Conservation (phyloP, 2,797 vertebrate genomes). For the Ambastaia sidthimunki region DNA sequence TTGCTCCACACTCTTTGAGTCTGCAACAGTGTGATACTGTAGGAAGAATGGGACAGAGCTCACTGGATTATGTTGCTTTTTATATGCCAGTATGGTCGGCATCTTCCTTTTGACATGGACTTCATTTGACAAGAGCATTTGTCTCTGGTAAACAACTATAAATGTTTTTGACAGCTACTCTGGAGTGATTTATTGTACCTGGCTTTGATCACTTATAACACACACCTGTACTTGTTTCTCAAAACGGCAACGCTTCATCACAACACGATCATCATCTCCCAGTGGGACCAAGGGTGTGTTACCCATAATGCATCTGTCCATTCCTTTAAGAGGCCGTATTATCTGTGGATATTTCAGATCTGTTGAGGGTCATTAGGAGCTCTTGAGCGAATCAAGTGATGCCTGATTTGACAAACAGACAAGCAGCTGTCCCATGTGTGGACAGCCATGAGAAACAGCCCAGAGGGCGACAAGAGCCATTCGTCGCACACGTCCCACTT, state of each 20-base stretch:
- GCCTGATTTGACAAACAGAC: slow-evolving; percentile 43
- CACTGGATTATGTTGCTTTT: slow-evolving; percentile 17
- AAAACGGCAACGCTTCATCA: neutral
- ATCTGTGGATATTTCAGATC: slow-evolving; percentile 6
- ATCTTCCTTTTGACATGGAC: slow-evolving; percentile 27
- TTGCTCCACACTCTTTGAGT: neutral
- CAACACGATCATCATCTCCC: neutral
- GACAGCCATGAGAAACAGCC: slow-evolving; percentile 38
- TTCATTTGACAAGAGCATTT: slow-evolving; percentile 37
- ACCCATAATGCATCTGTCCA: neutral
- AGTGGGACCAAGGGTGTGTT: neutral
- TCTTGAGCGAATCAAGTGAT: slow-evolving; percentile 12
- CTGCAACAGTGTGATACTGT: slow-evolving; percentile 1
- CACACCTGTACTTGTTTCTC: slow-evolving; percentile 44
- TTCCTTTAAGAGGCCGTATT: slow-evolving; percentile 15
- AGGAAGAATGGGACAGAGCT: neutral
- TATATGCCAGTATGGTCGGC: slow-evolving; percentile 6
- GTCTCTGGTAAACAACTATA: slow-evolving; percentile 52
- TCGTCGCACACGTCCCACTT: slow-evolving; percentile 26
- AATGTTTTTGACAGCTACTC: slow-evolving; percentile 47
- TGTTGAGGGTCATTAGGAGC: neutral
- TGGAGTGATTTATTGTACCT: slow-evolving; percentile 56
- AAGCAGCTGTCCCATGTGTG: slow-evolving; percentile 40
- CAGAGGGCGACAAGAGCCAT: slow-evolving; percentile 16
- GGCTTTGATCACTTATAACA: slow-evolving; percentile 21